These are phyloP conservation scores for Pelosia muscerda DNA, from an alignment of 2,888 invertebrate genomes.

Conservation along the genomic window DNA sequence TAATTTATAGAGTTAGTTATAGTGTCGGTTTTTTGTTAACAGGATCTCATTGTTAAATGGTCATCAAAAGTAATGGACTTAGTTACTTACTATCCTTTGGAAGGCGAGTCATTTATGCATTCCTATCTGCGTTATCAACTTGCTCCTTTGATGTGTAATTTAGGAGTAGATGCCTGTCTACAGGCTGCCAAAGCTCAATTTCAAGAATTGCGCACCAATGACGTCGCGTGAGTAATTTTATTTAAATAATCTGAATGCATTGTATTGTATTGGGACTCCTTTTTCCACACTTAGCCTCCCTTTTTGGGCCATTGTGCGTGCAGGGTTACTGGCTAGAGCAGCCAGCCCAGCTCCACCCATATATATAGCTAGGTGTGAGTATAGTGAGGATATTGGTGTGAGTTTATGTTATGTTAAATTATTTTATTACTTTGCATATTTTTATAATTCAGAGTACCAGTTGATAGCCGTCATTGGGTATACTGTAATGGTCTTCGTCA, in stretches of 20 bases:
- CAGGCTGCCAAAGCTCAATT: conserved; percentile 63
- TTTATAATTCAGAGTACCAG: conserved; percentile 65
- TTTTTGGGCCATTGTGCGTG: too few relatives aligned
- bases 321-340: too few relatives aligned
- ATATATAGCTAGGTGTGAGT: too few relatives aligned
- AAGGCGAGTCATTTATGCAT: conserved; percentile 69
- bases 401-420: too few relatives aligned
- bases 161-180: conserved; percentile 60
- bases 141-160: conserved; percentile 70
- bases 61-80: conserved; percentile 58
- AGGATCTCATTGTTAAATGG: conserved; percentile 63
- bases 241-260: neutral
- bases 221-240: conserved; percentile 58
- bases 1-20: neutral
- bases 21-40: neutral
- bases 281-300: too few relatives aligned
- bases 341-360: too few relatives aligned
- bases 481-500: conserved; percentile 91
- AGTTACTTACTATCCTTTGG: conserved; percentile 61
- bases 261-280: too few relatives aligned
- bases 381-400: too few relatives aligned
- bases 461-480: conserved; percentile 88
- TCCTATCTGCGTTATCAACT: conserved; percentile 76
- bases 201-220: conserved; percentile 40
- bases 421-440: neutral